Base-by-base conservation (phyloP, 2,888 invertebrate genomes). In the Dolichopus griseipennis region DNA sequence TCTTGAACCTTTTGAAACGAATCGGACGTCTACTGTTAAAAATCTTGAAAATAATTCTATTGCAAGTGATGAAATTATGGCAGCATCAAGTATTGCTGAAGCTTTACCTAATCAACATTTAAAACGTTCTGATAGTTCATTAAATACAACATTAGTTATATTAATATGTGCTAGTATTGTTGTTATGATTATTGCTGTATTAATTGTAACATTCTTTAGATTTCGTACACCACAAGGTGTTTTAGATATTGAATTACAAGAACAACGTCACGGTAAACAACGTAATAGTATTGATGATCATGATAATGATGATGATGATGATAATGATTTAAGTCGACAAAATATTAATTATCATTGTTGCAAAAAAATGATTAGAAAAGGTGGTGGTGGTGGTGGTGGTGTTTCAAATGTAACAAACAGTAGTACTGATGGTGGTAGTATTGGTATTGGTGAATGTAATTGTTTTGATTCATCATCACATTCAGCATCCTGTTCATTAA, bases 161-260 rank as follows among this genome's bases (percentile, higher is more conserved):
- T 74, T 74, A 6, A 67, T 78, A 10, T 76, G 79, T 70, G 75
- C 76, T 10, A 73, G 75, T n/a, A 75, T 75, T n/a, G 77, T 75
- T 0, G 70, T 76, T 5, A 70, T 79, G 15, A 79, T 79, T 61
- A 73, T 78, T 12, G 69, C 77, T 20, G 72, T 74, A 62, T 78
- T 78, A 2, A 67, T 78, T 67, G 73, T 75, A 2, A 64, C 64
- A 64, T 37, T 64, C 22, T 64, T 34, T 37, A 33, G 37, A 27
- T 64, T 34, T 64, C 64, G 64, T 33, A 74, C 76, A 5, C 79
- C 79, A 64, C 75, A 75, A 41, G 79, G 79, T 27, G 78, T 79
- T 4, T 70, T 80, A 33, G 78, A 79, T 67, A 80, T 80, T 62
- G 79, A 80, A 72, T 77, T 80, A 77, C 79, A 79, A 68, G 80